These are phyloP conservation scores for Balaenoptera acutorostrata DNA, from an alignment of 2,113 vertebrate genomes.

Conservation along the genomic window DNA sequence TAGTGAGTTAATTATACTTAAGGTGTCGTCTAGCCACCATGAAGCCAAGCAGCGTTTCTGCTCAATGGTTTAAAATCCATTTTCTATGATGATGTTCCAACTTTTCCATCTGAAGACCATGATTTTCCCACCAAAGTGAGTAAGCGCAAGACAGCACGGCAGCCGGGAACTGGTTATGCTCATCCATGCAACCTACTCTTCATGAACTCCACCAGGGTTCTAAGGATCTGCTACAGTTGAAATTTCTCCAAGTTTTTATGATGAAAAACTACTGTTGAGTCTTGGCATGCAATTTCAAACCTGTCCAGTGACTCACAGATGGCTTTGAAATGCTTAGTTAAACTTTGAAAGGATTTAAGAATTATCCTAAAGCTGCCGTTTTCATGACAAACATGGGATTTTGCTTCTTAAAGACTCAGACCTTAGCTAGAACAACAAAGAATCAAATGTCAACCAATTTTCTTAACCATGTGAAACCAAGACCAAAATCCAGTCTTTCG, in stretches of 20 bases:
- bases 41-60: neutral
- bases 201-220: neutral
- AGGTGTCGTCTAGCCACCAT: neutral
- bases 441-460: neutral
- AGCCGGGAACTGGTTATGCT: neutral
- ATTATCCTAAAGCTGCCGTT: neutral
- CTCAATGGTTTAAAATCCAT: neutral
- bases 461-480: neutral
- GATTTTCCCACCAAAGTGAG: neutral
- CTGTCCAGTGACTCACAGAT: neutral
- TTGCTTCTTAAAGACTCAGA: constrained; percentile 16
- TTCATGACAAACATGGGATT: neutral
- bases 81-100: neutral
- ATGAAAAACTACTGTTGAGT: neutral
- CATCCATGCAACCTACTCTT: neutral
- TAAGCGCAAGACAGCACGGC: neutral
- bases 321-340: neutral
- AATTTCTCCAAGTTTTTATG: neutral
- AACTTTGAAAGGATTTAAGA: neutral
- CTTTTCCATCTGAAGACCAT: neutral
- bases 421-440: neutral
- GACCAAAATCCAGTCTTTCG: neutral
- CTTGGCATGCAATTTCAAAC: neutral
- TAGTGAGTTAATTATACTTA: neutral
- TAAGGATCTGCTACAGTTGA: neutral